Evolutionary conservation across 2,888 invertebrate genomes (phyloP).

Genomic region (Agrypnus murinus): DNA sequence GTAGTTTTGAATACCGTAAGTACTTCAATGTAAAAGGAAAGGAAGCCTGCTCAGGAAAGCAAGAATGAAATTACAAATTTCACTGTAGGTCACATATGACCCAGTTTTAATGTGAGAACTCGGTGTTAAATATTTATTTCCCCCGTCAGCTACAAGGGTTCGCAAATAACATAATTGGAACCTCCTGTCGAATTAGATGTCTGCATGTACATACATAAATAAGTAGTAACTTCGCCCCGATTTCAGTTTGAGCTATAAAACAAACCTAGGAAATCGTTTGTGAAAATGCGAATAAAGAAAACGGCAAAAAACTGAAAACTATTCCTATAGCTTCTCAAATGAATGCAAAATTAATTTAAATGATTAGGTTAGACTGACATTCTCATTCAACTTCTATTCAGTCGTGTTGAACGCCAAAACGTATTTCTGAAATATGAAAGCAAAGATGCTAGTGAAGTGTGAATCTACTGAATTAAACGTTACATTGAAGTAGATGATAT

Average conservation of each 20-base stretch:
- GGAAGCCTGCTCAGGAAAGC: neutral
- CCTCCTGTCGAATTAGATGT: conserved; percentile 9
- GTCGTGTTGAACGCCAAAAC: too few species aligned
- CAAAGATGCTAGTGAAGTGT: too few species aligned
- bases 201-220: conserved; percentile 16
- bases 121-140: conserved; percentile 7
- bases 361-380: too few species aligned
- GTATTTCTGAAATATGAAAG: too few species aligned
- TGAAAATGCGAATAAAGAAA: neutral
- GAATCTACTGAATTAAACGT: too few species aligned
- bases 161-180: conserved; percentile 19
- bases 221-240: neutral
- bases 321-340: too few species aligned
- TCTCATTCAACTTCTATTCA: too few species aligned
- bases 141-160: conserved; percentile 9
- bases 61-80: neutral
- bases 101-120: neutral
- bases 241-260: conserved; percentile 9
- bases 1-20: too few species aligned
- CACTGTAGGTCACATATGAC: neutral
- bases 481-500: too few species aligned
- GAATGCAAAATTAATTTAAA: too few species aligned
- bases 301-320: too few species aligned
- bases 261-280: conserved; percentile 4
- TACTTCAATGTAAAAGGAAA: neutral